Evolutionary conservation across 2,113 vertebrate species (phyloP).

Genomic region (Penelope pileata): DNA sequence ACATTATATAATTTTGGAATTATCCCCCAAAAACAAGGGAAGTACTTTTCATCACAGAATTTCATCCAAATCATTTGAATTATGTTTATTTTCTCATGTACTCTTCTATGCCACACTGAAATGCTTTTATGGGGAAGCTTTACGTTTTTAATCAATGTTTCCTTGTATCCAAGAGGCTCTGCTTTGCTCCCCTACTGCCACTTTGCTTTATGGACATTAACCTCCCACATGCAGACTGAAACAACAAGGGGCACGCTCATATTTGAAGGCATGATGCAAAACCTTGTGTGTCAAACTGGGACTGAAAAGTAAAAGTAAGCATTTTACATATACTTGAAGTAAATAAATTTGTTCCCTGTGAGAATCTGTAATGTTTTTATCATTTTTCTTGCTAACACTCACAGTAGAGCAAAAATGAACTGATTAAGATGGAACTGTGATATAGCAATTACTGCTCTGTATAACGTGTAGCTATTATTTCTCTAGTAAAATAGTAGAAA

Average conservation of each 20-base stretch:
- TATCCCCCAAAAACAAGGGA: constrained; percentile 1
- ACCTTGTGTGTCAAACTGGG: background rate
- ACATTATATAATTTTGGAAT: background rate
- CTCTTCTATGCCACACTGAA: background rate
- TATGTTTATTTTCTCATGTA: background rate
- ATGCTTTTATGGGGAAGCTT: background rate
- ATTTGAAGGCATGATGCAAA: constrained; percentile 1
- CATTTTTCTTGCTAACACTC: background rate
- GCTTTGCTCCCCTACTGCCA: background rate
- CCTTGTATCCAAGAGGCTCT: background rate
- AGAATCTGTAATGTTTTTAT: background rate
- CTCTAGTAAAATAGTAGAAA: background rate
- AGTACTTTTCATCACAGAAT: background rate
- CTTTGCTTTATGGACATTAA: background rate
- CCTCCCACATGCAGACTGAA: background rate
- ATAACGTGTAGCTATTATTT: background rate
- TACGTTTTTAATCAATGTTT: background rate
- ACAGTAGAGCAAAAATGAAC: background rate
- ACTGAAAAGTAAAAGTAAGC: background rate
- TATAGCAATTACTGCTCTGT: background rate
- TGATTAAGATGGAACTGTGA: background rate
- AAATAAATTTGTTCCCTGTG: constrained; percentile 12
- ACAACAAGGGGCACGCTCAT: background rate
- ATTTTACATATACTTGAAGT: background rate
- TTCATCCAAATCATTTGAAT: background rate